These are phyloP conservation scores for Nomia melanderi DNA, from an alignment of 1,140 invertebrate species.

Conservation along the genomic window DNA sequence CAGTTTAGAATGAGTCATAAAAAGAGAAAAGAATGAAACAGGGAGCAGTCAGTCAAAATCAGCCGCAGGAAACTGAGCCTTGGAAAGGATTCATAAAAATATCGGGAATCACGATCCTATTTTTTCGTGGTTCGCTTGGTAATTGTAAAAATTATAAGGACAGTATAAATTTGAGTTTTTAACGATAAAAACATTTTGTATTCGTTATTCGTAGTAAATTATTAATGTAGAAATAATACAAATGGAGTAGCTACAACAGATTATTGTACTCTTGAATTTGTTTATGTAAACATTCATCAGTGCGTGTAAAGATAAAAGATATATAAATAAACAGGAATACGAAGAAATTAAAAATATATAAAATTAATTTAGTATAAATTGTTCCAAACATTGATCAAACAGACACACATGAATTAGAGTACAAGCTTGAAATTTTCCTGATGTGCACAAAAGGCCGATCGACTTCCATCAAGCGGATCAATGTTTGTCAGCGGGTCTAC, in stretches of 20 bases:
- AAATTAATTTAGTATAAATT: neutral
- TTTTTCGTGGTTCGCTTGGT: too few relatives aligned
- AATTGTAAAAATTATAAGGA: too few relatives aligned
- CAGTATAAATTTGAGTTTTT: too few relatives aligned
- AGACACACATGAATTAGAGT: neutral
- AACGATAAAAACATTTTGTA: too few relatives aligned
- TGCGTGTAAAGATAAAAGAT: too few relatives aligned
- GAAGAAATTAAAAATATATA: too few relatives aligned
- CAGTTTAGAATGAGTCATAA: conserved; percentile 58
- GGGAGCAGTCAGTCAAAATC: conserved; percentile 48
- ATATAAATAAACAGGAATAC: too few relatives aligned
- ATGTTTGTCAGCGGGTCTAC: conserved; percentile 31
- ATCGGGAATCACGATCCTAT: neutral
- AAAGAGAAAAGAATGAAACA: conserved; percentile 42
- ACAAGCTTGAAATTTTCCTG: conserved; percentile 11
- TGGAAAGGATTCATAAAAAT: conserved; percentile 26
- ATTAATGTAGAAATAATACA: too few relatives aligned
- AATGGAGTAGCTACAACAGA: too few relatives aligned
- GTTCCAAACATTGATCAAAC: neutral
- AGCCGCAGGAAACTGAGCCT: conserved; percentile 17
- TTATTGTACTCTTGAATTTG: too few relatives aligned
- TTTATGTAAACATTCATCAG: too few relatives aligned
- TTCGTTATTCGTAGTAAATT: too few relatives aligned
- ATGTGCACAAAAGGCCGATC: conserved; percentile 35
- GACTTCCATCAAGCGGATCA: conserved; percentile 33